phyloP scores from a whole-genome alignment of 53 echinoderm and acorn worm genomes.

The Temnopleurus reevesii region DNA sequence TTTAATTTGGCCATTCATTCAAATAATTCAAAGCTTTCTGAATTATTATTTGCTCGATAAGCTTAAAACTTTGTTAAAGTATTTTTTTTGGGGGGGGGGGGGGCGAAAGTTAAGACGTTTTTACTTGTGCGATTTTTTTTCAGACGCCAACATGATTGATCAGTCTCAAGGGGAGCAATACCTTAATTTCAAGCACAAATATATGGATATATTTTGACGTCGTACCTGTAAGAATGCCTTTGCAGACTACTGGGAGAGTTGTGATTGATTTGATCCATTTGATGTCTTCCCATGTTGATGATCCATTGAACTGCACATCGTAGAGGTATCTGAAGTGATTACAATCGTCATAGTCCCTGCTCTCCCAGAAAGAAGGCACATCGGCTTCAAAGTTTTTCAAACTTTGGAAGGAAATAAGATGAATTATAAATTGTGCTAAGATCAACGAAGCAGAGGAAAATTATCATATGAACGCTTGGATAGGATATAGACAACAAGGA shows the following conservation, averaged over 20 bases:
- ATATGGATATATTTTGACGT: background rate
- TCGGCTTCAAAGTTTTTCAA: background rate
- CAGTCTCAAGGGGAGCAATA: background rate
- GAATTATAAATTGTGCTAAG: too few relatives aligned
- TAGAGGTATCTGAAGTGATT: background rate
- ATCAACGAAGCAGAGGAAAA: too few relatives aligned
- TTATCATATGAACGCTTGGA: too few relatives aligned
- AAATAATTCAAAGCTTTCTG: too few relatives aligned
- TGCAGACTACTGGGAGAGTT: background rate
- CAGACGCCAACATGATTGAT: background rate
- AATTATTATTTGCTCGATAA: too few relatives aligned
- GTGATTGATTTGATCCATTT: background rate
- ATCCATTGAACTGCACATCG: background rate
- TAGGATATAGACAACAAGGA: too few relatives aligned
- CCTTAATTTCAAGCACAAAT: background rate
- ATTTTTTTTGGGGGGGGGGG: too few relatives aligned
- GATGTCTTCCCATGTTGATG: background rate
- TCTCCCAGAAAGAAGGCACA: background rate
- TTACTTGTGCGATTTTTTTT: background rate
- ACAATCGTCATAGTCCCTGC: background rate
- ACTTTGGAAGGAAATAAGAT: background rate
- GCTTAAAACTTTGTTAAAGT: too few relatives aligned
- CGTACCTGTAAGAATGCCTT: conserved; percentile 9
- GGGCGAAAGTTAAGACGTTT: background rate
- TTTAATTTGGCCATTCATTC: too few relatives aligned